A percentile compares a stretch with the other conserved stretches of the same genome.
Conservation (phyloP, 2,797 vertebrate species). For the Xiphophorus birchmanni region DNA sequence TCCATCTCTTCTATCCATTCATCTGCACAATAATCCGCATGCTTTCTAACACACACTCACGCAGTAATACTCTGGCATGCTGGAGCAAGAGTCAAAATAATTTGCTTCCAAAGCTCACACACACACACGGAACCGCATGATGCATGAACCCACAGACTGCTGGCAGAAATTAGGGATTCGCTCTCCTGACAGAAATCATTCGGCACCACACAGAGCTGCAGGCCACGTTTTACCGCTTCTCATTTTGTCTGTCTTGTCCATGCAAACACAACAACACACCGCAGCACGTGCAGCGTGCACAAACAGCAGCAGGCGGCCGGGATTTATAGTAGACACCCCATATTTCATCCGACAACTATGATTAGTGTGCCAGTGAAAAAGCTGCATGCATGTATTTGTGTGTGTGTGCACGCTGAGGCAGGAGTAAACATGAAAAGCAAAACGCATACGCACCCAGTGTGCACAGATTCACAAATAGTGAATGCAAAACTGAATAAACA, state of each 20-base stretch:
- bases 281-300: constrained; percentile 1
- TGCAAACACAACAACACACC: constrained; percentile 31
- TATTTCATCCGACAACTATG: constrained; percentile 71
- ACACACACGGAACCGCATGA: constrained; percentile 2
- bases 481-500: constrained; percentile 61
- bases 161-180: constrained; percentile 61
- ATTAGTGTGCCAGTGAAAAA: constrained; percentile 62
- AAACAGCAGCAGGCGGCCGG: constrained; percentile 45
- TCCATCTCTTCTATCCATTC: constrained; percentile 32
- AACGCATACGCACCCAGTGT: constrained; percentile 29
- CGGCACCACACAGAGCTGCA: constrained; percentile 56
- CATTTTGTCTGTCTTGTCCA: constrained; percentile 43
- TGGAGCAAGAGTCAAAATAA: constrained; percentile 25
- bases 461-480: constrained; percentile 31
- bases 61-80: constrained; percentile 43
- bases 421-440: constrained; percentile 25
- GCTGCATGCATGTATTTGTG: constrained; percentile 34
- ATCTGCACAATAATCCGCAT: constrained; percentile 47
- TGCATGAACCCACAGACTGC: constrained; percentile 26
- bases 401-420: neutral
- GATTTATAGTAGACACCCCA: constrained; percentile 61
- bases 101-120: constrained; percentile 31
- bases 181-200: constrained; percentile 65
- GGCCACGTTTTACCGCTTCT: constrained; percentile 54
- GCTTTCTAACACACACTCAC: constrained; percentile 27